phyloP scores from a whole-genome alignment of 2,113 vertebrate species.

The Pseudolaguvia tuberculata region DNA sequence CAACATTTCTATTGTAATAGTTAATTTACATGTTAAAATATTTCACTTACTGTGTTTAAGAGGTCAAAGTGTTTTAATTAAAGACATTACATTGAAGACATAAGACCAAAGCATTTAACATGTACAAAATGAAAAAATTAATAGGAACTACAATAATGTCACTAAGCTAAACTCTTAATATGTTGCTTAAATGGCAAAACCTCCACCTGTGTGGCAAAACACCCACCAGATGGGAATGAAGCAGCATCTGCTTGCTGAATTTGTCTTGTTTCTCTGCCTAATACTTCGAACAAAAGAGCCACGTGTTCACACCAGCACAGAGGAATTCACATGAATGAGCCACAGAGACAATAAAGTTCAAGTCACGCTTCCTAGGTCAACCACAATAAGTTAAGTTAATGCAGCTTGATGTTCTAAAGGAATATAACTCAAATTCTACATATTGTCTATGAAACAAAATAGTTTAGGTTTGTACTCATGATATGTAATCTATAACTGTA shows the following conservation, averaged over 20 bases:
- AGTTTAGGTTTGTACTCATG: no score
- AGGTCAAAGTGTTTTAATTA: no score
- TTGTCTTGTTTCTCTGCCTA: background rate
- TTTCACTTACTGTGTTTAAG: no score
- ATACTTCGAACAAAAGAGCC: conserved; percentile 32
- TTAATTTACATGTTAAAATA: no score
- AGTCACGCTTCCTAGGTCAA: background rate
- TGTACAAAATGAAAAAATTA: background rate
- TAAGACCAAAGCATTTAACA: conserved; percentile 10
- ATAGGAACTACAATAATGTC: conserved; percentile 4
- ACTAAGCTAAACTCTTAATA: conserved; percentile 23
- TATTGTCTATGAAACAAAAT: background rate
- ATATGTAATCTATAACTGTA: background rate
- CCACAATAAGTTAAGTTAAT: background rate
- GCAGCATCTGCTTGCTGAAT: conserved; percentile 35
- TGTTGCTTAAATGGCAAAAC: conserved; percentile 47
- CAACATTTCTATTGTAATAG: no score
- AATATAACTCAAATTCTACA: background rate
- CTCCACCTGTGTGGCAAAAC: conserved; percentile 50
- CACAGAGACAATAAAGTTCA: background rate
- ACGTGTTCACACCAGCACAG: conserved; percentile 13
- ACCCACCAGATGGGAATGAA: conserved; percentile 31
- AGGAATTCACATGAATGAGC: conserved; percentile 16
- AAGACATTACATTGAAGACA: background rate
- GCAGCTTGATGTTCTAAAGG: no score